Evolutionary conservation across 2,113 vertebrate species (phyloP).

Genomic region (Larimichthys polyactis): DNA sequence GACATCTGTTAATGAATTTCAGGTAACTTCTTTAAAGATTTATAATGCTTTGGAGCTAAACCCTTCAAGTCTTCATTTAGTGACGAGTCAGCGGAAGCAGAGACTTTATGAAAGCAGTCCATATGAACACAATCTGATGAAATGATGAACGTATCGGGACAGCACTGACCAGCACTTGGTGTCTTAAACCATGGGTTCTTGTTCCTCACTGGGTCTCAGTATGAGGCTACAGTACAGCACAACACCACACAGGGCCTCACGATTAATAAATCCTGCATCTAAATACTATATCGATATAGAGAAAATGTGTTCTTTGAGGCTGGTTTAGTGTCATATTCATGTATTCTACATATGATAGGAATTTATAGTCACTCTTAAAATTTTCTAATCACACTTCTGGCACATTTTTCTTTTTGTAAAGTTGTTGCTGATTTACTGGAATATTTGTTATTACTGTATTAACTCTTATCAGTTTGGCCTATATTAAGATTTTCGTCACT

Average conservation of each 20-base stretch:
- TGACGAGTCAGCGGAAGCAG: slow-evolving; percentile 37
- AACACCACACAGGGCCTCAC: slow-evolving; percentile 76
- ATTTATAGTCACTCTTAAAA: slow-evolving; percentile 73
- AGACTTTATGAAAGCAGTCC: slow-evolving; percentile 64
- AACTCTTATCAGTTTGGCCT: slow-evolving; percentile 56
- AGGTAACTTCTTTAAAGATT: slow-evolving; percentile 49
- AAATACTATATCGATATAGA: slow-evolving; percentile 69
- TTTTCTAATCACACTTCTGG: slow-evolving; percentile 71
- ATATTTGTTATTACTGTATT: slow-evolving; percentile 71
- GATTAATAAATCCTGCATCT: slow-evolving; percentile 59
- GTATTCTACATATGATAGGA: slow-evolving; percentile 76
- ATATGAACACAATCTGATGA: slow-evolving; percentile 76
- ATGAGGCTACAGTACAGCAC: slow-evolving; percentile 69
- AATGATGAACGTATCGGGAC: slow-evolving; percentile 36
- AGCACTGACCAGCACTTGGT: slow-evolving; percentile 74
- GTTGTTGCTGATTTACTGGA: slow-evolving; percentile 51
- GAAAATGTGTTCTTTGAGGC: slow-evolving; percentile 71
- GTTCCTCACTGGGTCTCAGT: slow-evolving; percentile 61
- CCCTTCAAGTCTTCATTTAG: slow-evolving; percentile 47
- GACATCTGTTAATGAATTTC: slow-evolving; percentile 51
- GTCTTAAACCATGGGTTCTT: slow-evolving; percentile 75
- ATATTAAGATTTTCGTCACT: slow-evolving; percentile 64
- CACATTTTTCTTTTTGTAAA: slow-evolving; percentile 68
- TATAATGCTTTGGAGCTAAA: slow-evolving; percentile 60
- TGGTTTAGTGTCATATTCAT: slow-evolving; percentile 70